Conservation (phyloP, 2,113 vertebrate species). For the Psilopogon haemacephalus region DNA sequence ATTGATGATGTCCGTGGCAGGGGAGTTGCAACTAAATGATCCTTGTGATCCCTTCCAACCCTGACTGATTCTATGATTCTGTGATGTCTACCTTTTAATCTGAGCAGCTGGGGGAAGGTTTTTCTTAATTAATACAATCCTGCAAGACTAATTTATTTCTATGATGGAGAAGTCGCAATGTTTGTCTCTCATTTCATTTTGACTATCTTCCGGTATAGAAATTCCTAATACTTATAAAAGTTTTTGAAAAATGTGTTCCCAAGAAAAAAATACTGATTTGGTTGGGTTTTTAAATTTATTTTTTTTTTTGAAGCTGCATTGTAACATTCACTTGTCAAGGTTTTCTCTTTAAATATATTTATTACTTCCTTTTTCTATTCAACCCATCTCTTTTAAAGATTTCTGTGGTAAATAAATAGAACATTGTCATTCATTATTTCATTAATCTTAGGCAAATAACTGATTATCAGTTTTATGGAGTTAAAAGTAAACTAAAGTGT, state of each 20-base stretch:
- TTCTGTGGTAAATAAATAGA: constrained; percentile 11
- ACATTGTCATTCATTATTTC: constrained; percentile 52
- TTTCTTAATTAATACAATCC: not conserved
- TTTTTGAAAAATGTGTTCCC: not conserved
- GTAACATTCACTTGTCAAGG: not conserved
- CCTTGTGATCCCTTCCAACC: too few species aligned
- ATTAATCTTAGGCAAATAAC: constrained; percentile 56
- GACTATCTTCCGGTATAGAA: not conserved
- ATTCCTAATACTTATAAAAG: not conserved
- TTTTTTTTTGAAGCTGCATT: not conserved
- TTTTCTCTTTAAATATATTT: not conserved
- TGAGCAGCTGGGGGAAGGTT: not conserved
- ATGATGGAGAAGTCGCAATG: not conserved
- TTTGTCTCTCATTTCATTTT: not conserved
- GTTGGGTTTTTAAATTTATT: too few species aligned
- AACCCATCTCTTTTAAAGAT: constrained; percentile 11
- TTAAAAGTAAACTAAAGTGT: constrained; percentile 63
- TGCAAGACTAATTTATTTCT: not conserved
- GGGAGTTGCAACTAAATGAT: too few species aligned
- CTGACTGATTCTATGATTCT: too few species aligned
- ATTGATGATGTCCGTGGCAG: not conserved
- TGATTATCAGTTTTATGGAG: constrained; percentile 69
- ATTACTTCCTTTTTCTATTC: not conserved
- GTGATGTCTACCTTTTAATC: not conserved
- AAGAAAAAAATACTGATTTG: not conserved